These are phyloP conservation scores for Dicrurus megarhynchus DNA, from an alignment of 2,113 vertebrate species.

Conservation along the genomic window DNA sequence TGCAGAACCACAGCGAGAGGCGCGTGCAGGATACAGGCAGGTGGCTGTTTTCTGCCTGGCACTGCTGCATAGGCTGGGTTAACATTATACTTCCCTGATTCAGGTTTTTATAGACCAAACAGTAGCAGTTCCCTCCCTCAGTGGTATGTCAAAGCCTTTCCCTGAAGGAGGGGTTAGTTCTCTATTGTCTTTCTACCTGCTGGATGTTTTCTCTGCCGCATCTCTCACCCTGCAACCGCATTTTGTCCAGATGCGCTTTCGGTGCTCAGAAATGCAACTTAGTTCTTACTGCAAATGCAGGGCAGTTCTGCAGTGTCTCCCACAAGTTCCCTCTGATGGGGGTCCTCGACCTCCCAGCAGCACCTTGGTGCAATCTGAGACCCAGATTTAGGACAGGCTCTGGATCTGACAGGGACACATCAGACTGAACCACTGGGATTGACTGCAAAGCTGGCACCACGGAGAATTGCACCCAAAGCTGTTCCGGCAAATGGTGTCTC, in stretches of 20 bases:
- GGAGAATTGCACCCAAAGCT: neutral
- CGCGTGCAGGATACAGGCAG: accelerated
- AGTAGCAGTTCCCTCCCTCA: conserved; percentile 11
- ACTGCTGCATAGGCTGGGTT: neutral
- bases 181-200: neutral
- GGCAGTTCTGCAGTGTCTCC: neutral
- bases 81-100: neutral
- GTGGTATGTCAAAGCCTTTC: neutral
- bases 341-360: neutral
- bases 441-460: neutral
- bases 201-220: neutral
- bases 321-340: neutral
- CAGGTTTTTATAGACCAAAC: conserved; percentile 17
- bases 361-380: neutral
- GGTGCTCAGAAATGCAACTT: neutral
- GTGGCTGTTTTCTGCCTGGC: neutral
- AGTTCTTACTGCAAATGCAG: neutral
- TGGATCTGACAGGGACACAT: neutral
- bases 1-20: neutral
- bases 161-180: neutral
- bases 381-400: neutral
- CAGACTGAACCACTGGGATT: neutral
- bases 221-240: accelerated
- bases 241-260: neutral
- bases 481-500: neutral